Evolutionary conservation across 1,140 invertebrate species (phyloP).

Genomic region (Sycophaga agraensis): DNA sequence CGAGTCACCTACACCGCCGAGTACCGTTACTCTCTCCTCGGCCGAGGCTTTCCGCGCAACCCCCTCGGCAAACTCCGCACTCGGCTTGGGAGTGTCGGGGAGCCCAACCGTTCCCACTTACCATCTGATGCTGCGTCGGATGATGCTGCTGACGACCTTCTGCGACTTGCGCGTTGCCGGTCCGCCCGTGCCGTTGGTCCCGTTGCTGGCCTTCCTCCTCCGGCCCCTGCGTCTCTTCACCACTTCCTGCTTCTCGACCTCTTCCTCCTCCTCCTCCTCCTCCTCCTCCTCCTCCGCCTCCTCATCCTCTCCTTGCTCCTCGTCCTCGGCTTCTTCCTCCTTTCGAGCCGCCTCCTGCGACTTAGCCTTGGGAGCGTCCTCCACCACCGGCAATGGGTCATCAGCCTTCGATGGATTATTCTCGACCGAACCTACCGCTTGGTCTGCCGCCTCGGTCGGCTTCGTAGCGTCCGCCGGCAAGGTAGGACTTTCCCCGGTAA

Average conservation of each 20-base stretch:
- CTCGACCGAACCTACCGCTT: constrained; percentile 46
- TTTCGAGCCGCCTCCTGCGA: constrained; percentile 28
- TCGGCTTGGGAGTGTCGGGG: too few relatives aligned
- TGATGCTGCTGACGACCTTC: constrained; percentile 50
- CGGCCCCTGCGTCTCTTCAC: neutral
- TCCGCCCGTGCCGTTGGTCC: constrained; percentile 4
- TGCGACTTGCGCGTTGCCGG: constrained; percentile 43
- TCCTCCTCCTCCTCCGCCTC: constrained; percentile 20
- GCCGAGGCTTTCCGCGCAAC: too few relatives aligned
- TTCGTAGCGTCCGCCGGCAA: constrained; percentile 39
- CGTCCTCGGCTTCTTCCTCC: neutral
- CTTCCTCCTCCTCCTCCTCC: constrained; percentile 21
- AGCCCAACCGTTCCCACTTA: too few relatives aligned
- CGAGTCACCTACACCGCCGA: too few relatives aligned
- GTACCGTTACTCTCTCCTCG: too few relatives aligned
- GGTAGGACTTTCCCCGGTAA: constrained; percentile 35
- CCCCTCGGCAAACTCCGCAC: too few relatives aligned
- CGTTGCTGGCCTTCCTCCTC: neutral
- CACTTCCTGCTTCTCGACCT: neutral
- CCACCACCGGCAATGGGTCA: neutral
- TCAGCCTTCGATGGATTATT: constrained; percentile 36
- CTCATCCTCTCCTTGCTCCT: neutral
- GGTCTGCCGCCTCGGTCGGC: constrained; percentile 36
- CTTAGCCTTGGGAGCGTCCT: too few relatives aligned
- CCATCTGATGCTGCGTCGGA: constrained; percentile 53